These are phyloP conservation scores for Amphipoea lucens DNA, from an alignment of 2,888 invertebrate genomes.

Conservation along the genomic window DNA sequence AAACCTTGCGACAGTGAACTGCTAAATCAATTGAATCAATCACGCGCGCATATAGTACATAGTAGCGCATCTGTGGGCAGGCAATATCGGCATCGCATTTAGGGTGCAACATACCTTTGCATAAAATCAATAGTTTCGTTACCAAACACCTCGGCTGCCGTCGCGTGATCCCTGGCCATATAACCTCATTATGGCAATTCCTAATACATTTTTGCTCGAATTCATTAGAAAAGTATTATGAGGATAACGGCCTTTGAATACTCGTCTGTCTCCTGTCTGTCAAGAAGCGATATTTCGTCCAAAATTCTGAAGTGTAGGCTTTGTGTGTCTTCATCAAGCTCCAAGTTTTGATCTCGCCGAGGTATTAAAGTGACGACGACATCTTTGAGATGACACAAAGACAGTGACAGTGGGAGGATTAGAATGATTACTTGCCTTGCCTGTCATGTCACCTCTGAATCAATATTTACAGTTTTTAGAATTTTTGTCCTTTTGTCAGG, in stretches of 20 bases:
- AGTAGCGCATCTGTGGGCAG: slow-evolving; percentile 29
- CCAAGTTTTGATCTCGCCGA: slow-evolving; percentile 23
- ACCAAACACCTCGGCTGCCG: slow-evolving; percentile 49
- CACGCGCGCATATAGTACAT: slow-evolving; percentile 7
- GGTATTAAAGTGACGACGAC: slow-evolving; percentile 20
- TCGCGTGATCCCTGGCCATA: slow-evolving; percentile 54
- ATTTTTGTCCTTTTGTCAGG: neutral
- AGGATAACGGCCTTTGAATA: slow-evolving; percentile 39
- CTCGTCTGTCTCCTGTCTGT: slow-evolving; percentile 9
- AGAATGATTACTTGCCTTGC: slow-evolving; percentile 19
- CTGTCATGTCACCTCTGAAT: slow-evolving; percentile 1
- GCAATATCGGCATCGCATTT: slow-evolving; percentile 54
- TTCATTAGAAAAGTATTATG: slow-evolving; percentile 30
- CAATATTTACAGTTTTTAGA: neutral
- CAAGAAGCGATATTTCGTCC: neutral
- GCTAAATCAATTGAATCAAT: slow-evolving; percentile 43
- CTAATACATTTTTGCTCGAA: slow-evolving; percentile 35
- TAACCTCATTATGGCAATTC: slow-evolving; percentile 34
- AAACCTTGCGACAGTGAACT: slow-evolving; percentile 6
- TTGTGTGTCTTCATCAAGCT: slow-evolving; percentile 22
- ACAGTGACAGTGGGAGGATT: slow-evolving; percentile 29
- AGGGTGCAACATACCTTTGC: slow-evolving; percentile 66
- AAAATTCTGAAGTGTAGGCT: slow-evolving; percentile 35
- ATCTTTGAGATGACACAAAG: slow-evolving; percentile 27
- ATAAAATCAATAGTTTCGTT: slow-evolving; percentile 66